These are phyloP conservation scores for Belgica antarctica DNA, from an alignment of 2,888 invertebrate genomes.

Conservation along the genomic window DNA sequence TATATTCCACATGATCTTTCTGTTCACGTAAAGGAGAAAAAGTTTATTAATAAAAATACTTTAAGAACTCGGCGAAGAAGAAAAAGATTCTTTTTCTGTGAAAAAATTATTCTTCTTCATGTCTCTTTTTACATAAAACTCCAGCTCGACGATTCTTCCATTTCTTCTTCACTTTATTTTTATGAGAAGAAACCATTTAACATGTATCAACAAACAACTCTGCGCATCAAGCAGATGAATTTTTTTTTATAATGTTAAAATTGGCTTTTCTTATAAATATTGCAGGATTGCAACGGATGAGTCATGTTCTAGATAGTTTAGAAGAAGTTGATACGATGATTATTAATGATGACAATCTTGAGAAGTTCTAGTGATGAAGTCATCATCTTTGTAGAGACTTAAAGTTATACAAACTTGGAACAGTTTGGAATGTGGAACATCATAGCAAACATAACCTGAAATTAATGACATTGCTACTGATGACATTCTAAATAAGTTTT, in stretches of 20 bases:
- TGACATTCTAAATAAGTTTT: too few relatives aligned
- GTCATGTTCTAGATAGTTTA: too few relatives aligned
- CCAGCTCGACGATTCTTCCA: not conserved
- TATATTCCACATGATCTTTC: not conserved
- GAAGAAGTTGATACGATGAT: too few relatives aligned
- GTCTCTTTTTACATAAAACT: conserved; percentile 11
- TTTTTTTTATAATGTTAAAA: not conserved
- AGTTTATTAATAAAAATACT: conserved; percentile 41
- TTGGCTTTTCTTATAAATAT: not conserved
- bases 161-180: conserved; percentile 30
- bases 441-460: too few relatives aligned
- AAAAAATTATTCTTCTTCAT: not conserved
- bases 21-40: conserved; percentile 22
- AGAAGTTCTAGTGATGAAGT: too few relatives aligned
- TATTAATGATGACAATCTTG: too few relatives aligned
- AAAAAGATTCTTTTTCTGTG: not conserved
- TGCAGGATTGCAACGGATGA: not conserved
- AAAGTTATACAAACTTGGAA: too few relatives aligned
- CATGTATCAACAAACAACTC: conserved; percentile 42
- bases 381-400: too few relatives aligned
- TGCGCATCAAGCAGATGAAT: not conserved
- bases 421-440: too few relatives aligned
- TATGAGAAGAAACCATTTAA: conserved; percentile 36
- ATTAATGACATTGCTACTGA: not conserved
- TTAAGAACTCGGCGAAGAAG: not conserved